Percentiles rank a stretch among this genome's conserved stretches.
phyloP scores from a whole-genome alignment of 1,140 invertebrate species.

The Phortica variegata region DNA sequence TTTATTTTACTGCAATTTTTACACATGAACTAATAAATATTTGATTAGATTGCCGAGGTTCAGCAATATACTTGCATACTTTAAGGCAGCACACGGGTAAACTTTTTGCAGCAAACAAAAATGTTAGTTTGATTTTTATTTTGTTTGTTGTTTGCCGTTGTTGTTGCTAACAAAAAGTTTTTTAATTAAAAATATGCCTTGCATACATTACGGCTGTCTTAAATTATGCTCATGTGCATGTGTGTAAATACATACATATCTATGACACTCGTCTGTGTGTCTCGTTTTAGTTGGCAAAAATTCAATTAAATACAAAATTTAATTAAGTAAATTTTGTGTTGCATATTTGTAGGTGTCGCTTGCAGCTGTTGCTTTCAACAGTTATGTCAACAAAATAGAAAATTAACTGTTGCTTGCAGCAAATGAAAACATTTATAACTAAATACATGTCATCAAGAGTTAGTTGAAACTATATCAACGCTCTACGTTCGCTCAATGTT shows the following conservation, averaged over 20 bases:
- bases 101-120: no score
- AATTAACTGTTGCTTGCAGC: constrained; percentile 17
- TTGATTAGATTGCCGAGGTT: no score
- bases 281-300: constrained; percentile 19
- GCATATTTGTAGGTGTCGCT: constrained; percentile 26
- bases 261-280: neutral
- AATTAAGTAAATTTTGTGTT: constrained; percentile 53
- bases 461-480: no score
- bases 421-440: constrained; percentile 48
- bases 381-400: neutral
- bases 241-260: neutral
- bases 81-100: no score
- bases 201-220: constrained; percentile 19
- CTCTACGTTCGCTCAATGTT: no score
- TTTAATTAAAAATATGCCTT: constrained; percentile 47
- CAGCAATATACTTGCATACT: no score
- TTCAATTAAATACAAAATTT: constrained; percentile 44
- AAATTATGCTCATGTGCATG: constrained; percentile 10
- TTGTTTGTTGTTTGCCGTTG: constrained; percentile 27
- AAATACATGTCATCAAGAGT: no score
- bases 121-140: no score
- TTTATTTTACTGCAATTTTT: no score
- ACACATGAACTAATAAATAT: no score
- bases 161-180: constrained; percentile 31
- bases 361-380: neutral